Evolutionary conservation across 1,140 invertebrate genomes (phyloP).

Genomic region (Lethrus apterus): DNA sequence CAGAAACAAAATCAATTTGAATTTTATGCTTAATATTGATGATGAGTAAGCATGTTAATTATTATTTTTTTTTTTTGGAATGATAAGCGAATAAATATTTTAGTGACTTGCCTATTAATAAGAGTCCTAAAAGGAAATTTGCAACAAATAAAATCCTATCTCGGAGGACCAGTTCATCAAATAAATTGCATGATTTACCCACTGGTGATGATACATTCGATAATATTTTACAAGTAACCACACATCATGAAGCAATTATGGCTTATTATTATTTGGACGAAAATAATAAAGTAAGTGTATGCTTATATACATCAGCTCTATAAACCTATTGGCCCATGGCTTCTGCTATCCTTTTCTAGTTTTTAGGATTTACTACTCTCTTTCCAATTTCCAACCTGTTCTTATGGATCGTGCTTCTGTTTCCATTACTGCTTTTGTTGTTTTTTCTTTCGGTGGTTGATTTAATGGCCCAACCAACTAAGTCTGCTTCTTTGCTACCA

Average conservation of each 20-base stretch:
- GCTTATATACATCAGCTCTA: too few species aligned
- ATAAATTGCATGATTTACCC: too few species aligned
- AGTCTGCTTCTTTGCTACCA: too few species aligned
- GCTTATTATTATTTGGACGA: slow-evolving; percentile 86
- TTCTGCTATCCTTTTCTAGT: too few species aligned
- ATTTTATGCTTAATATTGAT: slow-evolving; percentile 58
- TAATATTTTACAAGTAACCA: slow-evolving; percentile 74
- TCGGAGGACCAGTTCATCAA: slow-evolving; percentile 42
- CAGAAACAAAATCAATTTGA: slow-evolving; percentile 55
- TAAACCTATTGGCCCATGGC: too few species aligned
- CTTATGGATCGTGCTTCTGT: too few species aligned
- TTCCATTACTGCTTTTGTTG: too few species aligned
- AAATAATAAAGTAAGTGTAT: slow-evolving; percentile 57
- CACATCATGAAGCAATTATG: slow-evolving; percentile 79
- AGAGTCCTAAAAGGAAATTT: slow-evolving; percentile 29
- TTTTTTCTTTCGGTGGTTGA: too few species aligned
- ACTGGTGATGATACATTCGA: slow-evolving; percentile 68
- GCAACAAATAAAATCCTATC: slow-evolving; percentile 31
- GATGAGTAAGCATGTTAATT: slow-evolving; percentile 27
- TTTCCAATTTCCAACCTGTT: too few species aligned
- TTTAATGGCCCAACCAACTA: too few species aligned
- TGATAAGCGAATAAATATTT: slow-evolving; percentile 16
- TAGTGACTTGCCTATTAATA: slow-evolving; percentile 40
- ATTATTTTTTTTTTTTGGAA: not conserved
- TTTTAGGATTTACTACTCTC: too few species aligned